Base-by-base conservation (phyloP, 2,797 vertebrate species). In the Bryconaethiops microstoma region DNA sequence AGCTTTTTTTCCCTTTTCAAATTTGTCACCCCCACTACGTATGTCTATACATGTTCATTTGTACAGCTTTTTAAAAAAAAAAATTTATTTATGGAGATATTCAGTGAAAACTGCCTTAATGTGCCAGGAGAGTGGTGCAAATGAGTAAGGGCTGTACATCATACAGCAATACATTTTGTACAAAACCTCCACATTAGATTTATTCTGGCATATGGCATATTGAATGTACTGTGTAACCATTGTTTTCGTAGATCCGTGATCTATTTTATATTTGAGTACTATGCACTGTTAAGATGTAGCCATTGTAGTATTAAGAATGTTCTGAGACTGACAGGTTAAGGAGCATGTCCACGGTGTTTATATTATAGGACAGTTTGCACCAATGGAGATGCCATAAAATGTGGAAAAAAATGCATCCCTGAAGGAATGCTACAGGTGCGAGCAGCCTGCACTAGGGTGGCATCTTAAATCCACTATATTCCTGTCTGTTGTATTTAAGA, bases 201-300 rank as follows among this genome's bases (percentile, higher is more conserved):
- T 81, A 68, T 71, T 78, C 57, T 83, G 78, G 74, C 81, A 81
- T 83, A 81, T 78, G 78, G 74, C 81, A 81, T 83, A 81, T 78
- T 88, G 87, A 88, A 88, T 88, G 87, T 88, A 86, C 57, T 83
- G 16, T 77, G 68, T 83, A 80, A 73, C 65, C 60, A 55, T 42
- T 55, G 57, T 80, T 75, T 81, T 82, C 81, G 79, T 78, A 83
- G 85, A 74, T 77, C 25, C 59, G 74, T 71, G 45, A 63, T 82
- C 60, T 80, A 70, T 84, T 76, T 78, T 74, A 62, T 81, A 77
- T 83, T 70, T 62, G 50, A 83, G 77, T 83, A 77, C 72, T 81
- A 79, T 63, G 23, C 82, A 84, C 80, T 84, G 85, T 86, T 78
- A 68, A 77, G 62, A 78, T 79, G 55, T 86, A 79, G 55, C 48